phyloP scores from a whole-genome alignment of 2,113 vertebrate genomes.

The Gnathonemus longibarbis region DNA sequence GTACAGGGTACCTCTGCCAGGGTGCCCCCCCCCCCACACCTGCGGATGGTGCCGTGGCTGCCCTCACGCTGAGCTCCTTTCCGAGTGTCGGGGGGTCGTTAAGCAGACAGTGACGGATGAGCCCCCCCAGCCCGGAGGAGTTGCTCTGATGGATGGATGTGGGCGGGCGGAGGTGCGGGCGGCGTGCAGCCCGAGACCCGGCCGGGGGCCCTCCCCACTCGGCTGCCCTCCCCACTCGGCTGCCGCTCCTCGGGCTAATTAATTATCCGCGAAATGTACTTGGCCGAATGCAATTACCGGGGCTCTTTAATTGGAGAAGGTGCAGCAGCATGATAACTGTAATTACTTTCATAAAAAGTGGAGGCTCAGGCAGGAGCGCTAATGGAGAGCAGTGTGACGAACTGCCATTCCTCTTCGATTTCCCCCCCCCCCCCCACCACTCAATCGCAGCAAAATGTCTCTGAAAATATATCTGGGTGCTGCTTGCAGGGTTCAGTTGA shows the following conservation, averaged over 20 bases:
- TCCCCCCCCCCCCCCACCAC: not conserved
- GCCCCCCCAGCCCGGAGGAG: not conserved
- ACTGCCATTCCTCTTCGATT: not conserved
- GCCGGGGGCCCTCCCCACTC: not conserved
- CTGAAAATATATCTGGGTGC: not conserved
- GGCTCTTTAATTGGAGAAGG: slow-evolving; percentile 21
- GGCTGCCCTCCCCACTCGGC: not conserved
- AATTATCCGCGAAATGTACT: slow-evolving; percentile 5
- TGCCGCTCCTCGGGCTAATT: not conserved
- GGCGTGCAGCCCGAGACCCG: not conserved
- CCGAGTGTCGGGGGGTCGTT: not conserved
- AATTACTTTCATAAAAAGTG: slow-evolving; percentile 22
- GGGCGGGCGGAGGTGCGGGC: not conserved
- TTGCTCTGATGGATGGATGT: not conserved
- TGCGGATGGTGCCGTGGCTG: not conserved
- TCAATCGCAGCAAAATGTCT: not conserved
- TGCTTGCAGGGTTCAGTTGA: not conserved
- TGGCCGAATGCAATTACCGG: slow-evolving; percentile 3
- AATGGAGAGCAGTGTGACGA: slow-evolving; percentile 2
- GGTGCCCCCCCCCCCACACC: not conserved
- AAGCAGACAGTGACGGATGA: not conserved
- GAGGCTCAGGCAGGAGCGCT: not conserved
- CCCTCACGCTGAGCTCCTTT: not conserved
- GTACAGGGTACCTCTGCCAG: not conserved
- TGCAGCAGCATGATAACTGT: slow-evolving; percentile 23